A percentile compares a stretch with the other conserved stretches of the same genome.
These are phyloP conservation scores for Stenodera caucasica DNA, from an alignment of 2,888 invertebrate genomes.

Conservation along the genomic window DNA sequence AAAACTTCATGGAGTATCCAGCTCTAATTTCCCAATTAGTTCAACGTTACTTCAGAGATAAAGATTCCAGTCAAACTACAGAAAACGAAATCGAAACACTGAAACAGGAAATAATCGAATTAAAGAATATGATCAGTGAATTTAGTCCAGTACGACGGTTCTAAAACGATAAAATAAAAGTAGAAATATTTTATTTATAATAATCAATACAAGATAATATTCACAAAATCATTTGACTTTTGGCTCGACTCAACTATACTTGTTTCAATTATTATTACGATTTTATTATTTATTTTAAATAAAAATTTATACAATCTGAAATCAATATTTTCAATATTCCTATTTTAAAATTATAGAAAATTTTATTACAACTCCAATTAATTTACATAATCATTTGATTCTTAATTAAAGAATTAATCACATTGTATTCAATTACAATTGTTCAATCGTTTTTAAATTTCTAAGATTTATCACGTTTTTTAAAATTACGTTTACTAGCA, in stretches of 20 bases:
- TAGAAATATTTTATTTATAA: constrained; percentile 1
- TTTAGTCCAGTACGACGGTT: background rate
- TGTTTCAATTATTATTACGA: background rate
- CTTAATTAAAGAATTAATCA: constrained; percentile 2
- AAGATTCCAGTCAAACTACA: constrained; percentile 51
- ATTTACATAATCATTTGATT: background rate
- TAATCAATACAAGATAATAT: background rate
- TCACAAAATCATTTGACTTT: background rate
- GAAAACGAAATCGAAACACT: constrained; percentile 56
- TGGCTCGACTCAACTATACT: background rate
- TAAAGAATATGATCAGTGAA: constrained; percentile 48
- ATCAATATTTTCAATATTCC: background rate
- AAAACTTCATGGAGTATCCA: constrained; percentile 50
- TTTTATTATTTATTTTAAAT: background rate
- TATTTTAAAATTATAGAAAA: background rate
- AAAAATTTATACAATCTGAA: constrained; percentile 3
- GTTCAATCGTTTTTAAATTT: background rate
- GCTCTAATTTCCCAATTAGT: constrained; percentile 63
- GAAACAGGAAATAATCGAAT: constrained; percentile 57
- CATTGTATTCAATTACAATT: background rate
- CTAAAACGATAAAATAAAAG: background rate
- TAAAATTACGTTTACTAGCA: constrained; percentile 88
- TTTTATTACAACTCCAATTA: background rate
- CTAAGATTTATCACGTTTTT: constrained; percentile 79
- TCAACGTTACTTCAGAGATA: constrained; percentile 64